phyloP scores from a whole-genome alignment of 2,797 vertebrate genomes.

The Catostomus latipinnis region DNA sequence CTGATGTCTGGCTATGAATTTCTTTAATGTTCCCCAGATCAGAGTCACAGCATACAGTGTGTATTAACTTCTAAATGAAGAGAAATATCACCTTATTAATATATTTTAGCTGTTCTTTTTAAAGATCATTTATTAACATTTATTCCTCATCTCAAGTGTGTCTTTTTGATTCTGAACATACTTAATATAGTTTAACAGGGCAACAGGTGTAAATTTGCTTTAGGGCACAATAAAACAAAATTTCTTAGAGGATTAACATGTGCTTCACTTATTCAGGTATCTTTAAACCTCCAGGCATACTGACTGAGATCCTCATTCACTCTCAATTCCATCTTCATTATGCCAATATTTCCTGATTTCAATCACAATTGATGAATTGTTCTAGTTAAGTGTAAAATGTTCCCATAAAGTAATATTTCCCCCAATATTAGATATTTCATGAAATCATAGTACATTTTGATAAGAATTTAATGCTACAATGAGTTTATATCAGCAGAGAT shows the following conservation, averaged over 20 bases:
- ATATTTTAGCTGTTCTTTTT: slow-evolving; percentile 63
- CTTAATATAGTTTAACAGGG: slow-evolving; percentile 70
- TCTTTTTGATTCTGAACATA: slow-evolving; percentile 76
- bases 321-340: background rate
- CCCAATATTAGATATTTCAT: background rate
- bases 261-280: slow-evolving; percentile 46
- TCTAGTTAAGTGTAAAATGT: background rate
- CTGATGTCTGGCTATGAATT: slow-evolving; percentile 75
- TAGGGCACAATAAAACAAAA: slow-evolving; percentile 46
- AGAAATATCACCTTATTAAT: slow-evolving; percentile 83
- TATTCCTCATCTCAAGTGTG: slow-evolving; percentile 72
- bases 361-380: background rate
- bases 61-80: slow-evolving; percentile 85
- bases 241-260: slow-evolving; percentile 29
- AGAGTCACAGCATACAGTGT: slow-evolving; percentile 86
- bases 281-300: slow-evolving; percentile 13
- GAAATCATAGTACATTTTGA: slow-evolving; percentile 12
- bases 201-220: slow-evolving; percentile 77
- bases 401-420: background rate
- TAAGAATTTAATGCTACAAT: slow-evolving; percentile 39
- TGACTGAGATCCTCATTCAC: background rate
- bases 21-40: slow-evolving; percentile 86
- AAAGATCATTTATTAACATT: slow-evolving; percentile 75
- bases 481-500: background rate
- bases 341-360: background rate